Conservation (phyloP, 2,888 invertebrate genomes). For the Latheticus oryzae region DNA sequence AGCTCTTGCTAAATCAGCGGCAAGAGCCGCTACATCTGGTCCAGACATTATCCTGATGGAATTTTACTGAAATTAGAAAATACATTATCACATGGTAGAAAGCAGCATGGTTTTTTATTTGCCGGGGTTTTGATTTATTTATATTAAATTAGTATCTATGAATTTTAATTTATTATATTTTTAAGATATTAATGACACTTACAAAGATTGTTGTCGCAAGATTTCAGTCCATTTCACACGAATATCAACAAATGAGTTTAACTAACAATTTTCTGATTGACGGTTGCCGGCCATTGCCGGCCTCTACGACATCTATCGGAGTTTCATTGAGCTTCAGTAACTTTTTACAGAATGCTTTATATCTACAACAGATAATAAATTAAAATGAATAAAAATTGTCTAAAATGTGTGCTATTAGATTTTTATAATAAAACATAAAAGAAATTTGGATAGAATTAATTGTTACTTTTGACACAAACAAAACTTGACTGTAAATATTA, state of each 20-base stretch:
- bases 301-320: conserved; percentile 11
- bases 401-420: background rate
- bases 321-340: background rate
- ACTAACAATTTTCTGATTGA: conserved; percentile 49
- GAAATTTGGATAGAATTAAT: background rate
- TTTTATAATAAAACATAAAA: background rate
- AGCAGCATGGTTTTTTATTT: conserved; percentile 25
- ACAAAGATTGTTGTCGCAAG: conserved; percentile 7
- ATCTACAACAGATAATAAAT: no score
- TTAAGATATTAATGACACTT: conserved; percentile 1
- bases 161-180: no score
- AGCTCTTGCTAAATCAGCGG: conserved; percentile 82
- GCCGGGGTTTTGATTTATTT: no score
- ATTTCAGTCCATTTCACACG: conserved; percentile 21
- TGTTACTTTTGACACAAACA: background rate
- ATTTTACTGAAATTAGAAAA: conserved; percentile 8
- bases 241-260: conserved; percentile 13
- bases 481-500: no score
- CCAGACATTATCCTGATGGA: conserved; percentile 63
- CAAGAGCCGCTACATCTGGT: conserved; percentile 75
- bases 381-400: background rate
- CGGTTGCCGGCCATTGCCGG: conserved; percentile 54
- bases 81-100: conserved; percentile 30
- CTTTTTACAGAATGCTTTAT: no score
- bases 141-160: no score